A percentile compares a stretch with the other conserved stretches of the same genome.
Conservation (phyloP, 1,140 invertebrate species). For the Drosophila kanapiae region DNA sequence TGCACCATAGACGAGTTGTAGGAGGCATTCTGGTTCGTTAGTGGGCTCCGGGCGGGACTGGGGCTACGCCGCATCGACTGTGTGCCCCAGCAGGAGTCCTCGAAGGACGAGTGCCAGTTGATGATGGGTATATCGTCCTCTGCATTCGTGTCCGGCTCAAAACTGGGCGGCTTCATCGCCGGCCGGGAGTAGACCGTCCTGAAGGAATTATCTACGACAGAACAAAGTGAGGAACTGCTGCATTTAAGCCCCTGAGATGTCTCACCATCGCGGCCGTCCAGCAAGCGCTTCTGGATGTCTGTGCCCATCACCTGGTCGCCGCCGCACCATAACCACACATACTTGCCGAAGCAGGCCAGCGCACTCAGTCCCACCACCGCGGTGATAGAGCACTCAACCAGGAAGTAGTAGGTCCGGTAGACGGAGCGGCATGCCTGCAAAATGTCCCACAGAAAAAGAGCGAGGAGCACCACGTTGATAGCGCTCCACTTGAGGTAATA, state of each 20-base stretch:
- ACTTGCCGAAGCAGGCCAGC: constrained; percentile 84
- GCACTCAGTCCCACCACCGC: constrained; percentile 80
- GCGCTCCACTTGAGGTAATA: constrained; percentile 73
- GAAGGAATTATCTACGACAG: constrained; percentile 58
- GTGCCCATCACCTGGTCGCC: constrained; percentile 78
- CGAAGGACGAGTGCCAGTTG: constrained; percentile 84
- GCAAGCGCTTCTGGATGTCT: constrained; percentile 78
- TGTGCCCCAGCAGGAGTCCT: constrained; percentile 68
- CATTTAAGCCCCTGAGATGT: neutral
- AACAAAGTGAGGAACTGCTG: neutral
- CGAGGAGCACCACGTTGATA: constrained; percentile 61
- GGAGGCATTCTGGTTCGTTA: constrained; percentile 45
- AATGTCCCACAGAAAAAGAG: constrained; percentile 66
- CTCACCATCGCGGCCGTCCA: constrained; percentile 75
- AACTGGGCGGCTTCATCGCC: constrained; percentile 26
- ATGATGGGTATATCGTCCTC: constrained; percentile 62
- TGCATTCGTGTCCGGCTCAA: constrained; percentile 21
- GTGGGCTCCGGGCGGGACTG: constrained; percentile 51
- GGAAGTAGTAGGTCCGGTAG: constrained; percentile 56
- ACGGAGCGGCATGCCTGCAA: constrained; percentile 48
- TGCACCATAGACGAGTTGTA: constrained; percentile 53
- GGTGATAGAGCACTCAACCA: constrained; percentile 78
- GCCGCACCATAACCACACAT: constrained; percentile 73
- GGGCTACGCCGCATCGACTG: constrained; percentile 63
- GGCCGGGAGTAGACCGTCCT: constrained; percentile 10